Evolutionary conservation across 2,113 vertebrate species (phyloP).

Genomic region (Macquaria australasica): DNA sequence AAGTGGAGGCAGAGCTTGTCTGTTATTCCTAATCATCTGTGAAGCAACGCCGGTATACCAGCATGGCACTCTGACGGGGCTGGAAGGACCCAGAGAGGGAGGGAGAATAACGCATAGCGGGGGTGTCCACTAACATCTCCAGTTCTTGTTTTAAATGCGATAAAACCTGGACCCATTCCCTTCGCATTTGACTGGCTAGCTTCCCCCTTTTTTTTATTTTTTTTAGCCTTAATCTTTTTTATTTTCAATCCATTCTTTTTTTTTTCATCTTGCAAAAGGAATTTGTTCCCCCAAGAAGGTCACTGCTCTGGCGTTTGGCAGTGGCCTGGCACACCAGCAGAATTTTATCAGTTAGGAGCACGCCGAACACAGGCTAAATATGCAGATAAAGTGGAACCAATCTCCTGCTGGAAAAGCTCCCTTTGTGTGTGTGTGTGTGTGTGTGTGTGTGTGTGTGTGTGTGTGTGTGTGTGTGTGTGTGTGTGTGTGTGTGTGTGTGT

Average conservation of each 20-base stretch:
- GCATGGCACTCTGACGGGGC: conserved; percentile 55
- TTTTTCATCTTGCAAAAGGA: conserved; percentile 53
- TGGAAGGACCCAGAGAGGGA: conserved; percentile 24
- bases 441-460: background rate
- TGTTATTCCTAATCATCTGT: conserved; percentile 77
- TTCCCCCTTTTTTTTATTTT: conserved; percentile 27
- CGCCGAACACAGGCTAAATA: conserved; percentile 73
- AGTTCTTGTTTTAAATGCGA: conserved; percentile 70
- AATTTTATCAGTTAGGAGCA: conserved; percentile 79
- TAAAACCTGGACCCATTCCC: conserved; percentile 63
- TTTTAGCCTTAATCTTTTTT: conserved; percentile 34
- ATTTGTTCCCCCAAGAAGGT: conserved; percentile 74
- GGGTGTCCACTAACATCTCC: conserved; percentile 56
- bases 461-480: background rate
- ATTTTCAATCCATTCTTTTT: conserved; percentile 27
- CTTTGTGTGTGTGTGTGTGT: conserved; percentile 39
- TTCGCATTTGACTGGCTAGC: conserved; percentile 37
- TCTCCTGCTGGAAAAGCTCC: conserved; percentile 68
- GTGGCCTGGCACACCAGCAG: conserved; percentile 67
- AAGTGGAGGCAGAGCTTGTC: conserved; percentile 65
- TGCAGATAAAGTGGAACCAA: conserved; percentile 78
- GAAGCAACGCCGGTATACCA: conserved; percentile 57
- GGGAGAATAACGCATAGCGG: conserved; percentile 22
- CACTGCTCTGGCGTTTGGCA: conserved; percentile 70
- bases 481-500: conserved; percentile 18